Percentiles rank a stretch among this genome's conserved stretches.
Evolutionary conservation across 2,797 vertebrate genomes (phyloP).

Genomic region (Oophaga sylvatica): DNA sequence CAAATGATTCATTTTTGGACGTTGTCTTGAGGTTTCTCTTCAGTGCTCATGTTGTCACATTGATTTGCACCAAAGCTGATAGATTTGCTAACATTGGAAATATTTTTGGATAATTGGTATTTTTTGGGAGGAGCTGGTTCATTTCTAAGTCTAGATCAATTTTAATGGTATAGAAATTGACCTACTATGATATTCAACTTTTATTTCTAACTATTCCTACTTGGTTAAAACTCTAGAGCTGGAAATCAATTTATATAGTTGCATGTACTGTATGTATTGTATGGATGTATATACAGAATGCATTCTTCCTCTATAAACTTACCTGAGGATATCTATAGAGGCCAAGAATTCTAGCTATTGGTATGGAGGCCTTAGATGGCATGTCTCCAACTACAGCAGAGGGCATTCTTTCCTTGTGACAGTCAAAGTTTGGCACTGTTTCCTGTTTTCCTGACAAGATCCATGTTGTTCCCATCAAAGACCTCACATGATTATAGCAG

Average conservation of each 20-base stretch:
- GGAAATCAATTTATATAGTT: neutral
- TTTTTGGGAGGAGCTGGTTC: too few species aligned
- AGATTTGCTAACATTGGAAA: too few species aligned
- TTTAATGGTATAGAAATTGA: too few species aligned
- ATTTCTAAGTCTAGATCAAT: too few species aligned
- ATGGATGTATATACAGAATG: too few species aligned
- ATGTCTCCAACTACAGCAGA: slow-evolving; percentile 50
- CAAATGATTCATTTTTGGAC: too few species aligned
- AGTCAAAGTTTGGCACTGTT: slow-evolving; percentile 48
- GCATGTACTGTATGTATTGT: neutral
- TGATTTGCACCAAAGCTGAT: too few species aligned
- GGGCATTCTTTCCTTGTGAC: slow-evolving; percentile 19
- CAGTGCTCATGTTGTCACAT: too few species aligned
- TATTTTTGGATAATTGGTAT: too few species aligned
- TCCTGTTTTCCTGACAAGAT: slow-evolving; percentile 49
- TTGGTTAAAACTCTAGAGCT: neutral
- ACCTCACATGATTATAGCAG: slow-evolving; percentile 51
- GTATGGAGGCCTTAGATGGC: slow-evolving; percentile 55
- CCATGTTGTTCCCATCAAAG: slow-evolving; percentile 48
- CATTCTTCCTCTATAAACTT: neutral
- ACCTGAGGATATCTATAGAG: slow-evolving; percentile 53
- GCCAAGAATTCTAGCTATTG: slow-evolving; percentile 53
- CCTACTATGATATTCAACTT: neutral
- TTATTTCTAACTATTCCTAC: neutral
- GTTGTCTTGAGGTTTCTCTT: too few species aligned